Conservation (phyloP, 2,888 invertebrate genomes). For the Pterobdella sp. region DNA sequence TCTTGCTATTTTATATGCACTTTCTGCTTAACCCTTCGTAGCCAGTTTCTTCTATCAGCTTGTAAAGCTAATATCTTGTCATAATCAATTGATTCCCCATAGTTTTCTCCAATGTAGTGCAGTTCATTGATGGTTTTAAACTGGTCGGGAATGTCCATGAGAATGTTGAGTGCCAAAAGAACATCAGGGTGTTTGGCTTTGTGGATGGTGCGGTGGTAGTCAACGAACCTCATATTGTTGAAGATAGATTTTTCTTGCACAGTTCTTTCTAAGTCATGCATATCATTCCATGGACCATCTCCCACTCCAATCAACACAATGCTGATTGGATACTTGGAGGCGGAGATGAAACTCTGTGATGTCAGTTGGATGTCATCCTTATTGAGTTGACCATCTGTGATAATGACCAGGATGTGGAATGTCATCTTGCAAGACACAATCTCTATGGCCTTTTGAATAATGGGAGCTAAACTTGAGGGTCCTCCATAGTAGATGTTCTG, state of each 20-base stretch:
- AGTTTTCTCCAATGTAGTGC: constrained; percentile 41
- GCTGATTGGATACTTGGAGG: constrained; percentile 54
- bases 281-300: constrained; percentile 56
- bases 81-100: not conserved
- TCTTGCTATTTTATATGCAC: not conserved
- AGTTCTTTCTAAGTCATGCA: constrained; percentile 53
- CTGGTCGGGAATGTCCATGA: constrained; percentile 55
- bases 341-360: constrained; percentile 52
- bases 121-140: constrained; percentile 48
- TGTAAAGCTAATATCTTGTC: not conserved
- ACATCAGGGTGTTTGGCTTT: constrained; percentile 46
- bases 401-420: constrained; percentile 52
- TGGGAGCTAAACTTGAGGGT: constrained; percentile 55
- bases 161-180: constrained; percentile 53
- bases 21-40: not conserved
- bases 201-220: constrained; percentile 50
- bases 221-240: constrained; percentile 57
- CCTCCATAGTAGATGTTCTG: constrained; percentile 43
- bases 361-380: constrained; percentile 42
- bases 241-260: constrained; percentile 52
- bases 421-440: constrained; percentile 47
- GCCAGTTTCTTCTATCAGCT: not conserved
- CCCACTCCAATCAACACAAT: constrained; percentile 56
- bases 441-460: constrained; percentile 54
- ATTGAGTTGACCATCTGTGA: constrained; percentile 53